phyloP scores from a whole-genome alignment of 1,140 invertebrate genomes.

The Parapsyche elsis region DNA sequence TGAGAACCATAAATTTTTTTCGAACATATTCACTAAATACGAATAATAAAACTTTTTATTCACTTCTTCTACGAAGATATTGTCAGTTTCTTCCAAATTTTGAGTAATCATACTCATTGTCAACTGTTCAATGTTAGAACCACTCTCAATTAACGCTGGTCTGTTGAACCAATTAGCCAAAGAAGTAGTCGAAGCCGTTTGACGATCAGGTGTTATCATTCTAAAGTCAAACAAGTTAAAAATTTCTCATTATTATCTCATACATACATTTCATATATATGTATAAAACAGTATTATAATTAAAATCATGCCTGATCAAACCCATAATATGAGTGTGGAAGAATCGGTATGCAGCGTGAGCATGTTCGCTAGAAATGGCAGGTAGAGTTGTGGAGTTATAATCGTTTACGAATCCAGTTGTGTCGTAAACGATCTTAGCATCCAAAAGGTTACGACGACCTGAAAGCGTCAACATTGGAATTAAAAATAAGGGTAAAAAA shows the following conservation, averaged over 20 bases:
- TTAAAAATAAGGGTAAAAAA: neutral
- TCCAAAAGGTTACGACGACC: conserved; percentile 43
- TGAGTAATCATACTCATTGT: conserved; percentile 74
- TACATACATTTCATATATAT: no score
- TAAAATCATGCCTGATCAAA: conserved; percentile 54
- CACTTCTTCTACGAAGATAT: conserved; percentile 70
- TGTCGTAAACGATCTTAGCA: conserved; percentile 59
- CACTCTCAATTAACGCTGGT: conserved; percentile 63
- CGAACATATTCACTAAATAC: no score
- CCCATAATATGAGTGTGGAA: conserved; percentile 64
- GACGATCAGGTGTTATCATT: conserved; percentile 32
- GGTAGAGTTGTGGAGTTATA: conserved; percentile 74
- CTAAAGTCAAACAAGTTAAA: conserved; percentile 11
- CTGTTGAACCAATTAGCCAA: conserved; percentile 66
- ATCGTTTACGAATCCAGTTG: conserved; percentile 71
- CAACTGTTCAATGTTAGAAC: conserved; percentile 67
- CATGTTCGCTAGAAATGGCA: conserved; percentile 72
- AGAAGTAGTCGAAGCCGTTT: conserved; percentile 11
- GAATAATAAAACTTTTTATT: no score
- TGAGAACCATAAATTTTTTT: no score
- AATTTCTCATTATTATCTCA: no score
- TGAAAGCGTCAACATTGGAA: conserved; percentile 27
- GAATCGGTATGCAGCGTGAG: conserved; percentile 68
- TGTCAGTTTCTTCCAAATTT: conserved; percentile 70
- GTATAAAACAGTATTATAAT: no score